These are phyloP conservation scores for Calonectris borealis DNA, from an alignment of 2,113 vertebrate species.

Conservation along the genomic window DNA sequence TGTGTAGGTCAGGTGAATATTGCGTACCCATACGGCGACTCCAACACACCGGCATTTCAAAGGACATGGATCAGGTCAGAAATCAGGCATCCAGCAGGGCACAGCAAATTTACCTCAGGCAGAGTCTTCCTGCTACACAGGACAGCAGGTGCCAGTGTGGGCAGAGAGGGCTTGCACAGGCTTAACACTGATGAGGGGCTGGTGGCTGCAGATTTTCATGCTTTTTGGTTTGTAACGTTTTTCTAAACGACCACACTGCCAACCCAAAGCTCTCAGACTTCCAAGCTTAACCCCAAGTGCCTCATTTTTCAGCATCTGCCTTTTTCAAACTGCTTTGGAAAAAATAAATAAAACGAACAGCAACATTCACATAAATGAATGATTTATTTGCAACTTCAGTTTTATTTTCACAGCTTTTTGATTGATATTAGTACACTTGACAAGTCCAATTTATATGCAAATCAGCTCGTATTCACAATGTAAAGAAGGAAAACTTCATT, in stretches of 20 bases:
- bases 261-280: not conserved
- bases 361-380: conserved; percentile 27
- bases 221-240: not conserved
- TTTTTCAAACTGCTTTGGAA: not conserved
- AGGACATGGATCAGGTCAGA: not conserved
- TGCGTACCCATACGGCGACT: accelerated
- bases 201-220: not conserved
- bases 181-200: not conserved
- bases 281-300: not conserved
- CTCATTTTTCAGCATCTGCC: not conserved
- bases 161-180: not conserved
- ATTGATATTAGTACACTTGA: conserved; percentile 20
- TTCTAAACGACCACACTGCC: not conserved
- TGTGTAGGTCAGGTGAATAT: not conserved
- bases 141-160: not conserved
- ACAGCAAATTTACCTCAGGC: not conserved
- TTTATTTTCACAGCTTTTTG: conserved; percentile 23
- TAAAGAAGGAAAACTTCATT: conserved; percentile 24
- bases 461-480: not conserved
- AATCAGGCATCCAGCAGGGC: not conserved
- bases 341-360: not conserved
- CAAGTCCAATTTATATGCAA: conserved; percentile 60
- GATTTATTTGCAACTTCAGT: conserved; percentile 25
- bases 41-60: not conserved
- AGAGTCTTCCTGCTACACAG: not conserved